phyloP scores from a whole-genome alignment of 2,888 invertebrate species.

The Thecocarcelia acutangulata region DNA sequence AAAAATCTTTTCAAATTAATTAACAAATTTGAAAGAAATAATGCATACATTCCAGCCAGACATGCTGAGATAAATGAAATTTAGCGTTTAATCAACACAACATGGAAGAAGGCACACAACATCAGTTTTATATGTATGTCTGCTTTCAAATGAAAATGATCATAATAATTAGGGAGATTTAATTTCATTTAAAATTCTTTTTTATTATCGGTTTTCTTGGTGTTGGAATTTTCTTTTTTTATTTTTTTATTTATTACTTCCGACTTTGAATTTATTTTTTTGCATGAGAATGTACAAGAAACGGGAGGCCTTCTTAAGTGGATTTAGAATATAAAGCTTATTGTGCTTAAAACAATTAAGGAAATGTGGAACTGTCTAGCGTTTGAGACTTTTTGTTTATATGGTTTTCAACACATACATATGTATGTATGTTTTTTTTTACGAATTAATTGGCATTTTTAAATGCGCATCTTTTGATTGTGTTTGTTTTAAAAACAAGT shows the following conservation, averaged over 20 bases:
- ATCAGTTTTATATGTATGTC: constrained; percentile 41
- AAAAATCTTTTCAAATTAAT: constrained; percentile 66
- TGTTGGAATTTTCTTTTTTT: constrained; percentile 2
- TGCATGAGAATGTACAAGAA: background rate
- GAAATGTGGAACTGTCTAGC: too few relatives aligned
- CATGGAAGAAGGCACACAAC: constrained; percentile 35
- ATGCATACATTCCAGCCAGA: constrained; percentile 60
- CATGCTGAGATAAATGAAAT: constrained; percentile 67
- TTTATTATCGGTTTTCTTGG: background rate
- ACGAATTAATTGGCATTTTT: background rate
- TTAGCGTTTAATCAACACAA: constrained; percentile 68
- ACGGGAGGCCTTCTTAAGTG: constrained; percentile 5
- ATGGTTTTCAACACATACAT: too few relatives aligned
- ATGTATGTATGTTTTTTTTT: too few relatives aligned
- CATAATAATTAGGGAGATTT: constrained; percentile 64
- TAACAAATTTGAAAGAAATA: constrained; percentile 70
- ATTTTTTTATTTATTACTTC: constrained; percentile 63
- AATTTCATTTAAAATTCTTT: constrained; percentile 47
- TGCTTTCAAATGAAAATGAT: constrained; percentile 57
- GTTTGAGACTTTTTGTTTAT: too few relatives aligned
- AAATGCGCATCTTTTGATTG: background rate
- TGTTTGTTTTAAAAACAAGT: too few relatives aligned
- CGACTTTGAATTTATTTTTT: constrained; percentile 41
- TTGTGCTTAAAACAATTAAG: too few relatives aligned
- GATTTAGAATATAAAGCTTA: too few relatives aligned